These are phyloP conservation scores for Spicauda simplicius DNA, from an alignment of 2,888 invertebrate genomes.

Conservation along the genomic window DNA sequence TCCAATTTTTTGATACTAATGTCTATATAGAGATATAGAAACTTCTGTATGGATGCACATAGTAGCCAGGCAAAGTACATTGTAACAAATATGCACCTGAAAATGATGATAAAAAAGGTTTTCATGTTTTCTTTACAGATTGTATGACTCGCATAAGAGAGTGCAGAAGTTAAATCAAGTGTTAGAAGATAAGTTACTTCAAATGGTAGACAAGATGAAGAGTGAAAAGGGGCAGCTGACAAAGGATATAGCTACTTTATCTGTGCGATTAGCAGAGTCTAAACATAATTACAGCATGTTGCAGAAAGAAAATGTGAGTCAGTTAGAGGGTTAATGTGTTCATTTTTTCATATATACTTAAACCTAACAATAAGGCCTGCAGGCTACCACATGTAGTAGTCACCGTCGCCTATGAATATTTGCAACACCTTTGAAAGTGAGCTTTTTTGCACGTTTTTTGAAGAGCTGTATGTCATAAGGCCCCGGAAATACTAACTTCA, in stretches of 20 bases:
- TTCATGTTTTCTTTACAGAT: slow-evolving; percentile 73
- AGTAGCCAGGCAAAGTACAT: neutral
- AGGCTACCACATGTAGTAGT: no score
- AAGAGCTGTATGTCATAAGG: no score
- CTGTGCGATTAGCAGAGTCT: slow-evolving; percentile 93
- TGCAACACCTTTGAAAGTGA: no score
- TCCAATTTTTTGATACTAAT: no score
- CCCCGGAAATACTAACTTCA: no score
- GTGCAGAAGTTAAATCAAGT: slow-evolving; percentile 97
- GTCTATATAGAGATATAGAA: no score
- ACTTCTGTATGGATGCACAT: no score
- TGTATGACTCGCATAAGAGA: slow-evolving; percentile 96
- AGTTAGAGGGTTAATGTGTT: slow-evolving; percentile 6
- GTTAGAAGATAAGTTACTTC: slow-evolving; percentile 96
- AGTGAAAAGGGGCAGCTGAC: slow-evolving; percentile 94
- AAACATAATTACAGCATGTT: slow-evolving; percentile 93
- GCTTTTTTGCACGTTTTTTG: no score
- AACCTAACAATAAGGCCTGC: no score
- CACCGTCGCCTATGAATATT: no score
- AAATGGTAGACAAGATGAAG: slow-evolving; percentile 96
- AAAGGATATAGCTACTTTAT: slow-evolving; percentile 93
- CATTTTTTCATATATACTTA: no score
- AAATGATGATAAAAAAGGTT: neutral
- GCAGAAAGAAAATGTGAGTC: slow-evolving; percentile 93
- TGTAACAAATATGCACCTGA: neutral